A percentile compares a stretch with the other conserved stretches of the same genome.
phyloP scores from a whole-genome alignment of 2,888 invertebrate species.

The Drosophila ustulata region DNA sequence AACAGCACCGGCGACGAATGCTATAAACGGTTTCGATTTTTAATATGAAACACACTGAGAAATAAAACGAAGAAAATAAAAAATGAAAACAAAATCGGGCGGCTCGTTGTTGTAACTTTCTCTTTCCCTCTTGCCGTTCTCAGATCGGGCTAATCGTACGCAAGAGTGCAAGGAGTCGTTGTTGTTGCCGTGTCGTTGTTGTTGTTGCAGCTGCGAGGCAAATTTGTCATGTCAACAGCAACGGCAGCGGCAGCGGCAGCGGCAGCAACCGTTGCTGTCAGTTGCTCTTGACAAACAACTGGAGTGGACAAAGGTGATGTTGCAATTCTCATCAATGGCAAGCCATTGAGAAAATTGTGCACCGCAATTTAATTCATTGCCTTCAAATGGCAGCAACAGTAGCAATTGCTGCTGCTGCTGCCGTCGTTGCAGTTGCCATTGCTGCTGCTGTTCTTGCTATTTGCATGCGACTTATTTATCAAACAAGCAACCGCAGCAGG shows the following conservation, averaged over 20 bases:
- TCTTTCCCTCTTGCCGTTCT: background rate
- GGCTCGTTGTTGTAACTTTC: background rate
- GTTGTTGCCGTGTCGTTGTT: conserved; percentile 1
- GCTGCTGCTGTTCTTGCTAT: conserved; percentile 47
- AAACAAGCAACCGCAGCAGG: conserved; percentile 51
- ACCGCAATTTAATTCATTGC: conserved; percentile 74
- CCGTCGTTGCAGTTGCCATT: conserved; percentile 48
- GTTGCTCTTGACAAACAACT: conserved; percentile 70
- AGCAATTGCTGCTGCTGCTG: conserved; percentile 40
- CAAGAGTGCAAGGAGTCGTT: conserved; percentile 32
- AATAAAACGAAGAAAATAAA: background rate
- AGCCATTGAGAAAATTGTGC: conserved; percentile 68
- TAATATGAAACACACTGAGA: background rate
- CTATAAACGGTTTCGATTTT: background rate
- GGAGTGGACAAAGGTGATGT: conserved; percentile 66
- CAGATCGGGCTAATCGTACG: background rate
- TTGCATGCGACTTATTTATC: conserved; percentile 81
- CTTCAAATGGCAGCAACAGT: conserved; percentile 61
- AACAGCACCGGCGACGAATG: background rate
- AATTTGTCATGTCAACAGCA: conserved; percentile 69
- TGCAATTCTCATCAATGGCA: conserved; percentile 75
- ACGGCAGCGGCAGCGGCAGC: conserved; percentile 8
- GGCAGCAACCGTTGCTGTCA: conserved; percentile 50
- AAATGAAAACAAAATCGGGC: background rate
- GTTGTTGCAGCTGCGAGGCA: conserved; percentile 27